Conservation (phyloP, 2,797 vertebrate genomes). For the Mormyrops attenuatus region DNA sequence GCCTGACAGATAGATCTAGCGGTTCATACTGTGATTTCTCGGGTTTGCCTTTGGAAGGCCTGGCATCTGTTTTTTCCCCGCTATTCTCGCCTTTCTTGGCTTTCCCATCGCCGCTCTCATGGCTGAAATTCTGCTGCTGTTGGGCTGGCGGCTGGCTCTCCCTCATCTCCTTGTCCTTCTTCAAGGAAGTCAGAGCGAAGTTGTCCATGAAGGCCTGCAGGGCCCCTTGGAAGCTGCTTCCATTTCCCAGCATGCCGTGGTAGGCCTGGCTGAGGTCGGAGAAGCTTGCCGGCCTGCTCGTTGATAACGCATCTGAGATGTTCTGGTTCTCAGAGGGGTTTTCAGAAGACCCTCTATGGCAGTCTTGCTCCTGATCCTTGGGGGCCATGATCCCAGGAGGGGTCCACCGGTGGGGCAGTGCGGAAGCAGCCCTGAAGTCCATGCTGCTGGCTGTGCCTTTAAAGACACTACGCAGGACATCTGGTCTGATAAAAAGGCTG, state of each 20-base stretch:
- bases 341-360: slow-evolving; percentile 57
- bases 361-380: slow-evolving; percentile 66
- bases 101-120: slow-evolving; percentile 53
- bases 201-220: slow-evolving; percentile 97
- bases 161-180: slow-evolving; percentile 81
- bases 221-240: slow-evolving; percentile 85
- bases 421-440: slow-evolving; percentile 77
- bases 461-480: slow-evolving; percentile 87
- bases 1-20: slow-evolving; percentile 80
- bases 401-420: slow-evolving; percentile 84
- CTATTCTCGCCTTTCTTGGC: slow-evolving; percentile 44
- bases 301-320: slow-evolving; percentile 56
- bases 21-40: slow-evolving; percentile 86
- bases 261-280: slow-evolving; percentile 87
- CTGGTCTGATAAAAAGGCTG: slow-evolving; percentile 85
- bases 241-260: slow-evolving; percentile 68
- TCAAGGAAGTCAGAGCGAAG: slow-evolving; percentile 86
- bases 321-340: slow-evolving; percentile 70
- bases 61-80: slow-evolving; percentile 58
- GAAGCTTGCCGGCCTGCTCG: slow-evolving; percentile 75
- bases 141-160: slow-evolving; percentile 49
- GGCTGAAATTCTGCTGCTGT: slow-evolving; percentile 38
- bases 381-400: slow-evolving; percentile 74
- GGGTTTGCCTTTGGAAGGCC: slow-evolving; percentile 55
- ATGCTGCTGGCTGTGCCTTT: slow-evolving; percentile 75